phyloP scores from a whole-genome alignment of 2,113 vertebrate genomes.

The Oenanthe melanoleuca region DNA sequence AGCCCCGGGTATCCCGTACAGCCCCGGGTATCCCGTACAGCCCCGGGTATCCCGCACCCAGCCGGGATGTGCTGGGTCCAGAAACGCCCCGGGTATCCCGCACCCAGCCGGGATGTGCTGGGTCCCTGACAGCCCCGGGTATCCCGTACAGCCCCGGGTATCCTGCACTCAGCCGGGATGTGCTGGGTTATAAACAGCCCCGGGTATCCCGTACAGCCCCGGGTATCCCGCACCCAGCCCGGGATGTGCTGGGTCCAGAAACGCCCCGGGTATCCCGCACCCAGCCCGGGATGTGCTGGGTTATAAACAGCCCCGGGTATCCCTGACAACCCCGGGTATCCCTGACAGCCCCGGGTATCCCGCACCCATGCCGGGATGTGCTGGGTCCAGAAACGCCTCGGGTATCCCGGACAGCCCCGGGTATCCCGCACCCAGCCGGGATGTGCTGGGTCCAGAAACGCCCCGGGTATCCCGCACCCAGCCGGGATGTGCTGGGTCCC shows the following conservation, averaged over 20 bases:
- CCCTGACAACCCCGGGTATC: not conserved
- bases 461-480: not conserved
- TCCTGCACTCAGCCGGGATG: no score
- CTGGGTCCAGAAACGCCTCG: no score
- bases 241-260: not conserved
- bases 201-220: not conserved
- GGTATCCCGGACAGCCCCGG: no score
- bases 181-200: not conserved
- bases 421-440: not conserved
- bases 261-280: not conserved
- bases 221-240: not conserved
- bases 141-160: not conserved
- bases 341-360: no score
- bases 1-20: not conserved
- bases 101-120: not conserved
- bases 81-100: not conserved
- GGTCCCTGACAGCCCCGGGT: no score
- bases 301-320: no score
- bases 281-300: not conserved
- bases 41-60: not conserved
- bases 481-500: rapidly evolving
- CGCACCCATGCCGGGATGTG: no score
- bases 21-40: not conserved
- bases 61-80: rapidly evolving
- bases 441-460: not conserved